phyloP scores from a whole-genome alignment of 1,140 invertebrate genomes.

The Anastatus disparis region DNA sequence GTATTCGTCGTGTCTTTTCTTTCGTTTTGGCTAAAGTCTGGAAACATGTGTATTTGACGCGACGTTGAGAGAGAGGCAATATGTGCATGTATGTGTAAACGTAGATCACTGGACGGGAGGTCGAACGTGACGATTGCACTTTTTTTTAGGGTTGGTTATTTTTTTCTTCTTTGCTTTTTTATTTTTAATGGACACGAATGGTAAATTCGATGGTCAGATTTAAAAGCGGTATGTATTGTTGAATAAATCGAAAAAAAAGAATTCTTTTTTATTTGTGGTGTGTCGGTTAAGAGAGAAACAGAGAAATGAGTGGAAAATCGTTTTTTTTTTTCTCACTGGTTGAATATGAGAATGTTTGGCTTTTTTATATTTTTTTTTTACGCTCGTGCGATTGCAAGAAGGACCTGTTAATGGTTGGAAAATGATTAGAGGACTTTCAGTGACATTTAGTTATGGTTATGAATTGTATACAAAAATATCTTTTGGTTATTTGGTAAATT shows the following conservation, averaged over 20 bases:
- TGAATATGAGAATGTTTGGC: too few relatives aligned
- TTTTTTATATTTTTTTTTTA: background rate
- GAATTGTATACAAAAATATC: too few relatives aligned
- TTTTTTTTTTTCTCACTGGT: background rate
- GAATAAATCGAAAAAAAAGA: background rate
- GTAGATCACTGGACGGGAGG: background rate
- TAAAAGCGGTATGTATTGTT: background rate
- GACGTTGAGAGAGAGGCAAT: background rate
- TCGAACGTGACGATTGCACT: slow-evolving; percentile 26
- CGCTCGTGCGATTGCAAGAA: background rate
- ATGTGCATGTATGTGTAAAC: too few relatives aligned
- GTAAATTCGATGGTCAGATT: background rate
- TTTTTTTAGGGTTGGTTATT: slow-evolving; percentile 8
- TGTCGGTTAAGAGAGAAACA: background rate
- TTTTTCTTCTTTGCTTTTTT: background rate
- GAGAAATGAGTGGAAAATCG: background rate
- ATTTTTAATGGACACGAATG: slow-evolving; percentile 3
- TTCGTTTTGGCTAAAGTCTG: background rate
- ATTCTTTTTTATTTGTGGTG: background rate
- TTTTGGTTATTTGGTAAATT: too few relatives aligned
- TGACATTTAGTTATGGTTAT: too few relatives aligned
- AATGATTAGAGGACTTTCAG: too few relatives aligned
- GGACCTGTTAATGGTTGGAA: background rate
- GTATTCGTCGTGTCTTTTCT: background rate
- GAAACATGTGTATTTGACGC: background rate